Conservation (phyloP, 2,888 invertebrate species). For the Gastracanthus pulcherrimus region DNA sequence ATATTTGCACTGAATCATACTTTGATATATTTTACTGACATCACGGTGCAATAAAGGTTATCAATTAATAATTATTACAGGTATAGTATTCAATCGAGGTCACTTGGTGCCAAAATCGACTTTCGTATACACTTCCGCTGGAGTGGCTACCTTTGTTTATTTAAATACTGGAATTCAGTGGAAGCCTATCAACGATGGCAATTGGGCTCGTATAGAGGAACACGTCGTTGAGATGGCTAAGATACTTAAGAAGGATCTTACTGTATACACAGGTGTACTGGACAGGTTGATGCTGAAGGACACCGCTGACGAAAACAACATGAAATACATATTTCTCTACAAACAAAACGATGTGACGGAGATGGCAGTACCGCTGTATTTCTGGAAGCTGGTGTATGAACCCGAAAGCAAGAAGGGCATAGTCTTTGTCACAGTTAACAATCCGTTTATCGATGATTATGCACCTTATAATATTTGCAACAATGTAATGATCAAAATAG, state of each 20-base stretch:
- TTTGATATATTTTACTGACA: too few species aligned
- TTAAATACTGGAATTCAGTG: neutral
- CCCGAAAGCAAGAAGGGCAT: neutral
- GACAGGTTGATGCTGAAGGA: neutral
- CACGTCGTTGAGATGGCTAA: neutral
- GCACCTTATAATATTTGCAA: neutral
- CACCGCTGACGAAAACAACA: neutral
- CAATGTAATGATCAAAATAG: neutral
- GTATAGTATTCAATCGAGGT: neutral
- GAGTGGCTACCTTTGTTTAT: neutral
- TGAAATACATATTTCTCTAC: neutral
- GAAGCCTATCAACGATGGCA: neutral
- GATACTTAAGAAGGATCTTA: neutral
- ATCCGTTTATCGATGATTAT: neutral
- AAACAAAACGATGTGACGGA: neutral
- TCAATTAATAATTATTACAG: neutral
- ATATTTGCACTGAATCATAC: too few species aligned
- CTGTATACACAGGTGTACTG: neutral
- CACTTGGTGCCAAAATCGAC: slow-evolving; percentile 2
- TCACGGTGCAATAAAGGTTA: neutral
- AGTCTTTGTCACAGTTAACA: slow-evolving; percentile 9
- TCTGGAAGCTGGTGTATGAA: neutral
- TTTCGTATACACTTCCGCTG: neutral
- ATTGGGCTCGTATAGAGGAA: slow-evolving; percentile 15
- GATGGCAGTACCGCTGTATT: neutral